These are phyloP conservation scores for Andrena bicolor DNA, from an alignment of 2,888 invertebrate genomes.

Conservation along the genomic window DNA sequence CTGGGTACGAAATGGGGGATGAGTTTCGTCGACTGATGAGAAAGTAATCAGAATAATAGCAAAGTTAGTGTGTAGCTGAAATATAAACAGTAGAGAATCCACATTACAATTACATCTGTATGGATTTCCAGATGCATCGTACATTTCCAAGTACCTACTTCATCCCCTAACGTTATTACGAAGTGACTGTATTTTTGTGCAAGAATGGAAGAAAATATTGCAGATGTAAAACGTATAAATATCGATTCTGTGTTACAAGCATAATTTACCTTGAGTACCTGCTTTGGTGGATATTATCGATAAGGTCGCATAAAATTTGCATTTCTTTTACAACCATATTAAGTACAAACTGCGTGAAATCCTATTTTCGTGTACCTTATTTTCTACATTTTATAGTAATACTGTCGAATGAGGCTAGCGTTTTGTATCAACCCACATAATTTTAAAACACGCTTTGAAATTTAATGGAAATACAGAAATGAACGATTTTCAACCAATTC, in stretches of 20 bases:
- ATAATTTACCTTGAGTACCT: background rate
- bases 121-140: background rate
- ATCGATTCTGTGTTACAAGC: background rate
- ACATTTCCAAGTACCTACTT: background rate
- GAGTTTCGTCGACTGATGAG: background rate
- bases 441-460: too few relatives aligned
- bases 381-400: background rate
- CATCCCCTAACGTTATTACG: background rate
- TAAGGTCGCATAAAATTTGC: conserved; percentile 11
- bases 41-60: background rate
- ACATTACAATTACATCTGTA: background rate
- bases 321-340: background rate
- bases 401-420: too few relatives aligned
- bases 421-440: background rate
- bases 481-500: too few relatives aligned
- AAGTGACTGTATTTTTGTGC: background rate
- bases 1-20: too few relatives aligned
- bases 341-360: background rate
- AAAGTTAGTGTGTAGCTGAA: background rate
- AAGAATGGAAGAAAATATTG: background rate
- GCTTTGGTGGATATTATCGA: conserved; percentile 3
- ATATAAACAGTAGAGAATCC: background rate
- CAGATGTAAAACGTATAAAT: background rate
- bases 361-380: background rate
- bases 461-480: background rate